These are phyloP conservation scores for Calcarius lapponicus DNA, from an alignment of 2,797 vertebrate genomes.

Conservation along the genomic window DNA sequence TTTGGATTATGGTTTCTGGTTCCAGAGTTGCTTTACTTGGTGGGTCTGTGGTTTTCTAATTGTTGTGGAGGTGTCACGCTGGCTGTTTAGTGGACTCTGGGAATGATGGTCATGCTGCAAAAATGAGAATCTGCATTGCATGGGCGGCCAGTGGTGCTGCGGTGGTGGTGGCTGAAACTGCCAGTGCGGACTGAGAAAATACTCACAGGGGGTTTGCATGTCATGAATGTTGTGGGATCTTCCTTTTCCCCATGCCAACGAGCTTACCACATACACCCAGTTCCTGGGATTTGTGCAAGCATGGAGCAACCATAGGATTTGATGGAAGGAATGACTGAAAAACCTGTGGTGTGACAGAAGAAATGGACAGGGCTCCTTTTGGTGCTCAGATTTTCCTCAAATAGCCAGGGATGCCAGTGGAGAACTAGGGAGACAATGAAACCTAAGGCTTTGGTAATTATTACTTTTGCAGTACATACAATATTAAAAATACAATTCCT, in stretches of 20 bases:
- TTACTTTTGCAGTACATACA: neutral
- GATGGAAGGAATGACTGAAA: neutral
- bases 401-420: neutral
- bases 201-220: accelerated
- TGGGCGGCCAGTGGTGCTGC: neutral
- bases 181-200: neutral
- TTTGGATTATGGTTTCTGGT: neutral
- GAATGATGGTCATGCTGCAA: neutral
- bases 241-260: neutral
- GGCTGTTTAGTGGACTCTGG: neutral
- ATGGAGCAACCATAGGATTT: neutral
- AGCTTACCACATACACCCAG: neutral
- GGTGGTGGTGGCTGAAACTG: neutral
- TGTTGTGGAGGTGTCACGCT: accelerated
- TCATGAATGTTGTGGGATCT: neutral
- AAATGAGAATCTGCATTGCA: neutral
- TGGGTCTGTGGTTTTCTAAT: neutral
- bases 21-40: neutral
- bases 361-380: accelerated
- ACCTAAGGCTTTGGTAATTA: neutral
- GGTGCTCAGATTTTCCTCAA: neutral
- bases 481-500: neutral
- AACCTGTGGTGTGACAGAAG: neutral
- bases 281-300: neutral
- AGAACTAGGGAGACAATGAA: neutral